Conservation (phyloP, 92 coral and sea anemone species). For the Paramuricea clavata region DNA sequence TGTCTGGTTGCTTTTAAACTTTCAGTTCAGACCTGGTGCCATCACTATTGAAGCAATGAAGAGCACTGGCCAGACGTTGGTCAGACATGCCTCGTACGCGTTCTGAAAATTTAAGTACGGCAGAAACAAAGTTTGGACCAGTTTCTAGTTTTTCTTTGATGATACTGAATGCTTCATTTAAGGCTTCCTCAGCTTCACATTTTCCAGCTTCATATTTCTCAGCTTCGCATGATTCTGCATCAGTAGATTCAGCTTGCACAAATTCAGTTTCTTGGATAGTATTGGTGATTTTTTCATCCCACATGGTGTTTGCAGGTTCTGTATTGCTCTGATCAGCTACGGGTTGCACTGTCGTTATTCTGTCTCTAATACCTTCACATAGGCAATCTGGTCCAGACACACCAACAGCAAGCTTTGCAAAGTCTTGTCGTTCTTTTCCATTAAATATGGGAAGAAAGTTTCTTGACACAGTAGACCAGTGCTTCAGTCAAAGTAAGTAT, state of each 20-base stretch:
- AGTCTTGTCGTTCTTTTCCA: slow-evolving; percentile 39
- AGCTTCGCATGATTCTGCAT: background rate
- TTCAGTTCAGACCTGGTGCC: background rate
- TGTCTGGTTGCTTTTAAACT: slow-evolving; percentile 15
- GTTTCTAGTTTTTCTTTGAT: slow-evolving; percentile 12
- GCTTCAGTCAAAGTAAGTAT: slow-evolving; percentile 28
- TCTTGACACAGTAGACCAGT: slow-evolving; percentile 18
- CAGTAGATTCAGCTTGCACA: background rate
- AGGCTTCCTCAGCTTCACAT: slow-evolving; percentile 25
- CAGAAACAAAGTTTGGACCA: slow-evolving; percentile 36
- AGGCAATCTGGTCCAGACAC: slow-evolving; percentile 33
- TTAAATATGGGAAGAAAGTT: slow-evolving; percentile 25
- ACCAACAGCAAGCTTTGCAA: slow-evolving; percentile 48
- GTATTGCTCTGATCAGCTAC: slow-evolving; percentile 5
- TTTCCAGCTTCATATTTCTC: background rate
- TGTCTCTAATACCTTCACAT: slow-evolving; percentile 39
- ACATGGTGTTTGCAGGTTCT: slow-evolving; percentile 24
- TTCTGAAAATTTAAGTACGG: slow-evolving; percentile 16
- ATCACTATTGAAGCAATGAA: slow-evolving; percentile 24
- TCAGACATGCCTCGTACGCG: slow-evolving; percentile 19
- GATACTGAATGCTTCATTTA: slow-evolving; percentile 20
- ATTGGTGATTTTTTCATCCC: no score
- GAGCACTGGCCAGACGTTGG: slow-evolving; percentile 21
- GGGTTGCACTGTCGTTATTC: no score
- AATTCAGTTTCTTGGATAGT: background rate